phyloP scores from a whole-genome alignment of 2,888 invertebrate species.

The Agriopis aurantiaria region DNA sequence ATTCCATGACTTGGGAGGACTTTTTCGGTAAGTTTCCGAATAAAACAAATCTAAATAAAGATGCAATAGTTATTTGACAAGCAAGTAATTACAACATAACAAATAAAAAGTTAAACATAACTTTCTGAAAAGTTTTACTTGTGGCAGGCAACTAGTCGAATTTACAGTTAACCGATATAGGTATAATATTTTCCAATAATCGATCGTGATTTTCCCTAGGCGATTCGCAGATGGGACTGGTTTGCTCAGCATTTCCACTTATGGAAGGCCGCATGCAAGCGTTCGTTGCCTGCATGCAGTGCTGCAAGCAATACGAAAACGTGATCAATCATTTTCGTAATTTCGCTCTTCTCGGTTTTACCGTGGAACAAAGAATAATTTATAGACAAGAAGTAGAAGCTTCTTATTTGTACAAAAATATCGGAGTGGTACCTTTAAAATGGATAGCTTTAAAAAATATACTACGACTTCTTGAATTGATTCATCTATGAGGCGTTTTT shows the following conservation, averaged over 20 bases:
- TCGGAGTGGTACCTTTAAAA: no score
- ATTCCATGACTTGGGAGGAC: conserved; percentile 91
- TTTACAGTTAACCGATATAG: background rate
- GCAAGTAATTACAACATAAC: no score
- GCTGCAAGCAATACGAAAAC: conserved; percentile 52
- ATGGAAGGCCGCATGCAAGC: conserved; percentile 59
- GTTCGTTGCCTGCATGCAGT: conserved; percentile 59
- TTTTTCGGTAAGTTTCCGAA: conserved; percentile 87
- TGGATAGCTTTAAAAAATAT: no score
- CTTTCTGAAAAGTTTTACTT: background rate
- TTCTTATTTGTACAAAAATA: no score
- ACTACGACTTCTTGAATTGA: no score
- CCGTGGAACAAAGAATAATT: conserved; percentile 5
- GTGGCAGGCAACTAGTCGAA: background rate
- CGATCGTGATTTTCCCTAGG: conserved; percentile 64
- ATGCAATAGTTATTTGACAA: background rate
- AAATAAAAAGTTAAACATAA: no score
- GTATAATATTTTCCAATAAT: conserved; percentile 14
- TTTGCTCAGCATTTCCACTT: conserved; percentile 73
- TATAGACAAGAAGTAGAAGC: background rate
- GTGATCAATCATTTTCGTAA: conserved; percentile 60
- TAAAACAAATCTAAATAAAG: background rate
- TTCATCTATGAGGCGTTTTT: no score
- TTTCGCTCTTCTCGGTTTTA: conserved; percentile 36
- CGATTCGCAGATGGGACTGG: conserved; percentile 64